Percentiles rank a stretch among this genome's conserved stretches.
phyloP scores from a whole-genome alignment of 2,113 vertebrate genomes.

The Nothoprocta pentlandii region DNA sequence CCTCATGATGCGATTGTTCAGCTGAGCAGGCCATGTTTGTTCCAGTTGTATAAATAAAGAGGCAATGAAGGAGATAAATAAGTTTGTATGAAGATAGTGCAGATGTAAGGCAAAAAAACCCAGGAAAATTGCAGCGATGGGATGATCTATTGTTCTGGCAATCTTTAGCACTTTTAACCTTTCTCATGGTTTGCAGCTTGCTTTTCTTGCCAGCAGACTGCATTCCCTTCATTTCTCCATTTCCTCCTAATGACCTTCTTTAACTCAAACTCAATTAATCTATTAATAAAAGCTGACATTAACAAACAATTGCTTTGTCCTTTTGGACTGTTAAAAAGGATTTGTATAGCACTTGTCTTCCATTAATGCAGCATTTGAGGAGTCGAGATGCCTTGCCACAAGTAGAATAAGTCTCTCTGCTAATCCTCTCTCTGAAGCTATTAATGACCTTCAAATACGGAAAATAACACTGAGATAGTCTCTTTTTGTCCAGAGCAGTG shows the following conservation, averaged over 20 bases:
- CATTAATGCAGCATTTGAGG: slow-evolving; percentile 37
- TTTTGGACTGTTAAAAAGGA: slow-evolving; percentile 9
- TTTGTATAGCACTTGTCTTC: slow-evolving; percentile 44
- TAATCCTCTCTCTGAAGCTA: slow-evolving; percentile 5
- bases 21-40: background rate
- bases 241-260: slow-evolving; percentile 49
- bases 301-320: slow-evolving; percentile 37
- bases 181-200: slow-evolving; percentile 34
- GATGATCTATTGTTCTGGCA: slow-evolving; percentile 29
- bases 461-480: slow-evolving; percentile 13
- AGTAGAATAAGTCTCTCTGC: background rate
- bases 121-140: background rate
- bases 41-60: background rate
- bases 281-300: slow-evolving; percentile 45
- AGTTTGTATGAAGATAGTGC: background rate
- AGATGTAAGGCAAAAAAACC: background rate
- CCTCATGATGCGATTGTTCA: background rate
- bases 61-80: slow-evolving; percentile 12
- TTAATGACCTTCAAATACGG: background rate
- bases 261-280: slow-evolving; percentile 34
- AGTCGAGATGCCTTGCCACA: slow-evolving; percentile 33
- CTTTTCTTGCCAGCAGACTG: slow-evolving; percentile 49
- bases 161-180: slow-evolving; percentile 54
- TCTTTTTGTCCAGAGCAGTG: slow-evolving; percentile 27
- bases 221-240: slow-evolving; percentile 15